Percentiles rank a stretch among this genome's conserved stretches.
These are phyloP conservation scores for Pomatorhinus ruficollis DNA, from an alignment of 2,113 vertebrate genomes.

Conservation along the genomic window DNA sequence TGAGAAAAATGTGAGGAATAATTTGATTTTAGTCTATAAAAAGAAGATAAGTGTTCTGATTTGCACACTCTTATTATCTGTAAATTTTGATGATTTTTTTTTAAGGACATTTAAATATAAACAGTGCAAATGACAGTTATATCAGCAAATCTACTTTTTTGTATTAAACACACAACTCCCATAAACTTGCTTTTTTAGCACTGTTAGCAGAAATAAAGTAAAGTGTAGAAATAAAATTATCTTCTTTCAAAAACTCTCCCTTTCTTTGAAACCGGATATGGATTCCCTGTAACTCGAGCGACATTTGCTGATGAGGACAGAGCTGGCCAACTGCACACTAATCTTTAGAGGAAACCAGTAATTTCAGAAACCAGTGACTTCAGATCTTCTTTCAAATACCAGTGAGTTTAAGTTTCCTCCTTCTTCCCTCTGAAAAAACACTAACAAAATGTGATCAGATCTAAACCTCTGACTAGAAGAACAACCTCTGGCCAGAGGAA, in stretches of 20 bases:
- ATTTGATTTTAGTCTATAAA: constrained; percentile 75
- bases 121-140: constrained; percentile 71
- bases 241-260: neutral
- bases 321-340: neutral
- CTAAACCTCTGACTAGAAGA: neutral
- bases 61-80: constrained; percentile 48
- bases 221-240: neutral
- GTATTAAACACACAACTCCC: neutral
- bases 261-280: neutral
- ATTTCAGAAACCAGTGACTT: too few relatives aligned
- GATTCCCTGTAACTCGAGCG: neutral
- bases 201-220: constrained; percentile 6
- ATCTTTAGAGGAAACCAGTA: neutral
- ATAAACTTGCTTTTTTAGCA: constrained; percentile 30
- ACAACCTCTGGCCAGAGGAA: neutral
- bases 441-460: neutral
- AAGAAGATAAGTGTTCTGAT: constrained; percentile 70
- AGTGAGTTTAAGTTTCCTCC: neutral
- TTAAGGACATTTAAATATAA: constrained; percentile 74
- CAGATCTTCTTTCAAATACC: neutral
- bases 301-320: neutral
- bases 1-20: constrained; percentile 69
- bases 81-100: constrained; percentile 70
- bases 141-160: constrained; percentile 70
- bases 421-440: neutral